Conservation (phyloP, 2,113 vertebrate species). For the Ictalurus furcatus region DNA sequence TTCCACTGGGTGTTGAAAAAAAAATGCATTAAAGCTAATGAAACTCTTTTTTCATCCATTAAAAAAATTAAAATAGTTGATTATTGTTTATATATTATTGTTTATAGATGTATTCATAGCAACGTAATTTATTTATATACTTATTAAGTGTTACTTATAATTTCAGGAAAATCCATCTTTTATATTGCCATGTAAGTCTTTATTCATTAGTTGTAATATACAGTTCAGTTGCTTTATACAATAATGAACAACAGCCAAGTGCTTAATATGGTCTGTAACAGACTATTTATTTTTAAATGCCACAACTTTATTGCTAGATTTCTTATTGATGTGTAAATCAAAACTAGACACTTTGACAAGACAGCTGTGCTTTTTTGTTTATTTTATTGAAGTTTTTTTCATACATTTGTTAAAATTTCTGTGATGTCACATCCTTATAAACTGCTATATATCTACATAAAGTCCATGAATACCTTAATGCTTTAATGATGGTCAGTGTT, state of each 20-base stretch:
- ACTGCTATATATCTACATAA: too few species aligned
- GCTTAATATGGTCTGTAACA: background rate
- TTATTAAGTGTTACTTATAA: background rate
- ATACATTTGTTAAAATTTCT: background rate
- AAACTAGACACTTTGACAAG: background rate
- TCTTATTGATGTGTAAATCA: background rate
- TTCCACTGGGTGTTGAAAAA: slow-evolving; percentile 6
- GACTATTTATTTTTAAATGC: background rate
- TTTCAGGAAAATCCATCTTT: background rate
- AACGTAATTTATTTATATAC: background rate
- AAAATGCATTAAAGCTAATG: slow-evolving; percentile 23
- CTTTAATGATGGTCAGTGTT: background rate
- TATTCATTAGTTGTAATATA: background rate
- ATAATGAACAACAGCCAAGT: background rate
- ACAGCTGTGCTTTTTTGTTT: background rate
- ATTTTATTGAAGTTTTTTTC: background rate
- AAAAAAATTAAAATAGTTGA: background rate
- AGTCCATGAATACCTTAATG: background rate
- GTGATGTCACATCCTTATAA: background rate
- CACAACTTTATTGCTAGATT: background rate
- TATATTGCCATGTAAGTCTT: background rate
- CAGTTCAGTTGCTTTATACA: background rate
- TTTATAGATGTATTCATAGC: background rate
- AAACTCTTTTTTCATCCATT: background rate
- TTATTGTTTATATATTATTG: slow-evolving; percentile 5